phyloP scores from a whole-genome alignment of 2,113 vertebrate species.

The Tenrec ecaudatus region DNA sequence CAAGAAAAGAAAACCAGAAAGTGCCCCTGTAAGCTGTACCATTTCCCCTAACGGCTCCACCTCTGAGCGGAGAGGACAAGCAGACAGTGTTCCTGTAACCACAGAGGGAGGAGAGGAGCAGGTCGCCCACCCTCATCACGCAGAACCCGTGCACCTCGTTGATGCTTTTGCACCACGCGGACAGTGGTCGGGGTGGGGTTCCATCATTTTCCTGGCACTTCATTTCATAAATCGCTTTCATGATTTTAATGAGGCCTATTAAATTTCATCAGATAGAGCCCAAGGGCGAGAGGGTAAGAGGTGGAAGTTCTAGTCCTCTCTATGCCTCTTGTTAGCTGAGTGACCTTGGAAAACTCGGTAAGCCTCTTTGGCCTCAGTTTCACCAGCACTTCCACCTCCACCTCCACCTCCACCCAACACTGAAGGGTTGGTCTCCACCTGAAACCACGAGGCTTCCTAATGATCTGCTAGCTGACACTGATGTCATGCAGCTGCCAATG shows the following conservation, averaged over 20 bases:
- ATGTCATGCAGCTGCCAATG: background rate
- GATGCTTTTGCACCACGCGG: background rate
- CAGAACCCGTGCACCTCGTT: background rate
- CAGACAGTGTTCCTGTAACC: background rate
- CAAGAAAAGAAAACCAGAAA: background rate
- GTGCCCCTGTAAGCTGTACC: rapidly evolving
- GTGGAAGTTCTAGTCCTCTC: background rate
- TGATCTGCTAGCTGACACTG: background rate
- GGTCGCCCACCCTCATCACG: background rate
- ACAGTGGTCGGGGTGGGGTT: background rate
- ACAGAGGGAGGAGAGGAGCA: rapidly evolving
- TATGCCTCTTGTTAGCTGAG: background rate
- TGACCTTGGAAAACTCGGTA: background rate
- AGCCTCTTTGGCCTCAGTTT: background rate
- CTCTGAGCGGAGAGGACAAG: background rate
- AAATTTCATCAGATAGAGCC: background rate
- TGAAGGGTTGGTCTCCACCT: background rate
- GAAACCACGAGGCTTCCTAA: background rate
- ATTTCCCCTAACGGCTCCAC: background rate
- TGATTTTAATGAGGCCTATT: constrained; percentile 35
- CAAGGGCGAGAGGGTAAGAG: too few relatives aligned
- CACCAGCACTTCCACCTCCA: too few relatives aligned
- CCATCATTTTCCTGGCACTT: background rate
- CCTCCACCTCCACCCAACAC: background rate
- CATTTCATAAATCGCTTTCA: background rate